phyloP scores from a whole-genome alignment of 2,888 invertebrate genomes.

The Isoperla grammatica region DNA sequence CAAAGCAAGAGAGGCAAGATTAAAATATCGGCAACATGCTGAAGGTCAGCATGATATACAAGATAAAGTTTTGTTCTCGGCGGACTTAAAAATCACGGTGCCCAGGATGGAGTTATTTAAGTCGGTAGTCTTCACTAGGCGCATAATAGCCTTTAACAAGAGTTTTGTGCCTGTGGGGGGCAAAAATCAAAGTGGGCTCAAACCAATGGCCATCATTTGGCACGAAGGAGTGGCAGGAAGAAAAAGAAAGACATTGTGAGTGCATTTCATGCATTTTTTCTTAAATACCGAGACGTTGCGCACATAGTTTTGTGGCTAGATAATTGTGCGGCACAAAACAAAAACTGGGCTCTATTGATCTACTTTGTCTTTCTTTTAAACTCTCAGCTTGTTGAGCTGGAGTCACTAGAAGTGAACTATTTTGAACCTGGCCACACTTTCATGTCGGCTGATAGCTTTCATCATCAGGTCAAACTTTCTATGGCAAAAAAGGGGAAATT shows the following conservation, averaged over 20 bases:
- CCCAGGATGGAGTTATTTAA: conserved; percentile 31
- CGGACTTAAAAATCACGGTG: conserved; percentile 26
- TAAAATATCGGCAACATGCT: conserved; percentile 21
- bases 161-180: too few relatives aligned
- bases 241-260: conserved; percentile 21
- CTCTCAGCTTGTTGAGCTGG: background rate
- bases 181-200: background rate
- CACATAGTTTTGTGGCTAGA: background rate
- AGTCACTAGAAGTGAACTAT: background rate
- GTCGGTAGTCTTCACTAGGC: conserved; percentile 31
- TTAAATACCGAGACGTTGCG: background rate
- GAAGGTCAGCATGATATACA: conserved; percentile 12
- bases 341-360: background rate
- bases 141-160: too few relatives aligned
- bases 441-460: conserved; percentile 15
- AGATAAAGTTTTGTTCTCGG: conserved; percentile 17
- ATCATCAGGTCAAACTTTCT: conserved; percentile 10
- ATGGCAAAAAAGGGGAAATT: conserved; percentile 2
- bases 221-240: conserved; percentile 24
- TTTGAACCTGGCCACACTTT: conserved; percentile 16
- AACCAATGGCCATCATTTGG: conserved; percentile 24
- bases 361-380: conserved; percentile 1
- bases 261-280: conserved; percentile 23
- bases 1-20: conserved; percentile 18
- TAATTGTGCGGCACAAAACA: conserved; percentile 1